Evolutionary conservation across 2,797 vertebrate species (phyloP), one percentile per base, ranked within the genome.

Genomic region (Thalassophryne amazonica): DNA sequence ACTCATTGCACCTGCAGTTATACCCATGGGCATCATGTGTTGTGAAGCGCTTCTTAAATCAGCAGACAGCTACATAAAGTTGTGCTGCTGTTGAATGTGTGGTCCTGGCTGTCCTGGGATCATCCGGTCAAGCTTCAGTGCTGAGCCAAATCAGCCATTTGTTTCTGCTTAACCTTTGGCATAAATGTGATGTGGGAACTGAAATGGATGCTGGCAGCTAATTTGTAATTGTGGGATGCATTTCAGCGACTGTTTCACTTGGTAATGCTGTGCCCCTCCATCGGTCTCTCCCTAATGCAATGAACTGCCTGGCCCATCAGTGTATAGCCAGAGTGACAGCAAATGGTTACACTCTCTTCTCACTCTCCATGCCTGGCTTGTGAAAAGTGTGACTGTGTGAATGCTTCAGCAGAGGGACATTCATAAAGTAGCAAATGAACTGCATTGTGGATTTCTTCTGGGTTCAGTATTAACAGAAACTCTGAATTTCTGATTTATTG

Each of bases 131-230:
- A 39, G 48, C 54, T 12, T 11, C 60, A 55, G 52, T 17, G 1
- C 33, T 1, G 5, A 25, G 28, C 48, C 59, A 65, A 65, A 54
- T 67, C 68, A 60, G 12, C 58, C 69, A 51, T 68, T 80, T 69
- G 72, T 73, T 69, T 73, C 65, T 62, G 62, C 75, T 80, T 78
- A 76, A 81, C 73, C 70, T 73, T 63, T 78, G 68, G 49, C 69
- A 63, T 70, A 70, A 77, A 78, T 47, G 68, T 71, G 60, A 78
- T 37, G 17, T 37, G 47, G 40, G 52, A 38, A 37, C 38, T 52
- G 48, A 27, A 46, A 61, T 59, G 53, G 63, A 69, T 40, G 46
- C 47, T 72, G 71, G 54, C 78, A 73, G 69, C 52, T 63, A 34
- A 66, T 78, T 73, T 76, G 71, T 61, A 72, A 69, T 57, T 69